phyloP scores from a whole-genome alignment of 2,797 vertebrate genomes.

The Falco cherrug region DNA sequence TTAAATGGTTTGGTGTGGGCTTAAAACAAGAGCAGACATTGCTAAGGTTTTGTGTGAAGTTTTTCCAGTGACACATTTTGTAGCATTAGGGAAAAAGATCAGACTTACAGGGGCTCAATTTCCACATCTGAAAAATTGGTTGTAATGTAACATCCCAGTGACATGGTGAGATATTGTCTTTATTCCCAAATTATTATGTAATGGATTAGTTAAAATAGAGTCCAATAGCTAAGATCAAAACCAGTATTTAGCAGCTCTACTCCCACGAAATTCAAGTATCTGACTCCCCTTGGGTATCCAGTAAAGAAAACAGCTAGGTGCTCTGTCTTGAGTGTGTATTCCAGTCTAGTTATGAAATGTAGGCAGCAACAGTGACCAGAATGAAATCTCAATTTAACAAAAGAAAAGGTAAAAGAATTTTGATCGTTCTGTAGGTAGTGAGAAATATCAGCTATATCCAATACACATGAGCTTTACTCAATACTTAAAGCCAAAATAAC shows the following conservation, averaged over 20 bases:
- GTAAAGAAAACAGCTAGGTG: background rate
- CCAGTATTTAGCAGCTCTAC: background rate
- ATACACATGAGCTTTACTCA: background rate
- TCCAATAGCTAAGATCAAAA: background rate
- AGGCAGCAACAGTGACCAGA: background rate
- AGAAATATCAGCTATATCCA: slow-evolving; percentile 6
- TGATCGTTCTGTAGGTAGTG: background rate
- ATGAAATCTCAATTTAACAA: background rate
- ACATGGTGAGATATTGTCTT: background rate
- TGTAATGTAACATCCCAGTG: background rate
- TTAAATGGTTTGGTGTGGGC: slow-evolving; percentile 47
- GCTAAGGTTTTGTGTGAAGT: background rate
- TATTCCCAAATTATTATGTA: background rate
- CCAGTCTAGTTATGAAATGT: background rate
- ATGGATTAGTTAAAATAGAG: background rate
- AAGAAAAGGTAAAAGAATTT: slow-evolving; percentile 7
- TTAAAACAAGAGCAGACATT: slow-evolving; percentile 27
- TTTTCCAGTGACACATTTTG: slow-evolving; percentile 21
- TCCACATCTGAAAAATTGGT: background rate
- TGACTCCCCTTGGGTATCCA: background rate
- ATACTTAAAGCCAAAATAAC: slow-evolving; percentile 25
- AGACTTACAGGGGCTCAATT: background rate
- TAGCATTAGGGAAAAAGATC: background rate
- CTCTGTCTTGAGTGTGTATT: background rate
- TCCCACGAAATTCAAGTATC: background rate